Conservation (phyloP, 2,113 vertebrate species). For the Peucedramus taeniatus region DNA sequence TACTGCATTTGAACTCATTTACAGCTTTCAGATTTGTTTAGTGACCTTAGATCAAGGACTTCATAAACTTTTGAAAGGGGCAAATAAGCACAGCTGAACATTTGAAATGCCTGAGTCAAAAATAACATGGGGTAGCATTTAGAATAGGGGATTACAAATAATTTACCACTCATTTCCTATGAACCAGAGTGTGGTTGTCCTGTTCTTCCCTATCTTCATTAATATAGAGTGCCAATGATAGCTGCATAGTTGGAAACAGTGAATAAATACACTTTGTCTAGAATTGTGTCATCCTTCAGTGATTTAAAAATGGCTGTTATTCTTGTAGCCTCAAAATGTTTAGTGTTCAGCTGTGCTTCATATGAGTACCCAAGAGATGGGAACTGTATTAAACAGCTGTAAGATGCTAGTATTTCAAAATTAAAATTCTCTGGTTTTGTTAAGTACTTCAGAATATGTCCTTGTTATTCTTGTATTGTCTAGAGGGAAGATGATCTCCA, state of each 20-base stretch:
- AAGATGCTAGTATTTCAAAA: not conserved
- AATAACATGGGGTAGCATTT: not conserved
- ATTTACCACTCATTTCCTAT: not conserved
- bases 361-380: not conserved
- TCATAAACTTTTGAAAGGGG: slow-evolving; percentile 37
- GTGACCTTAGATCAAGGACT: slow-evolving; percentile 46
- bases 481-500: not conserved
- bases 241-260: not conserved
- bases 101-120: not conserved
- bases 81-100: not conserved
- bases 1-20: slow-evolving; percentile 32
- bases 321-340: not conserved
- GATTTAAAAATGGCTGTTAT: not conserved
- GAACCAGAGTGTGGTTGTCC: not conserved
- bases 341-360: not conserved
- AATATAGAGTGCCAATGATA: not conserved
- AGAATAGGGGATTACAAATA: not conserved
- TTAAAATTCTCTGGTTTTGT: not conserved
- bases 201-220: not conserved
- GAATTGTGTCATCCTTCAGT: not conserved
- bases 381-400: not conserved
- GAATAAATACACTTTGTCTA: not conserved
- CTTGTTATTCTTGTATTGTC: not conserved
- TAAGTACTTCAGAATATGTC: not conserved
- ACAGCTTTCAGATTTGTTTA: slow-evolving; percentile 14